Conservation (phyloP, 2,888 invertebrate genomes). For the Oscheius sp. region DNA sequence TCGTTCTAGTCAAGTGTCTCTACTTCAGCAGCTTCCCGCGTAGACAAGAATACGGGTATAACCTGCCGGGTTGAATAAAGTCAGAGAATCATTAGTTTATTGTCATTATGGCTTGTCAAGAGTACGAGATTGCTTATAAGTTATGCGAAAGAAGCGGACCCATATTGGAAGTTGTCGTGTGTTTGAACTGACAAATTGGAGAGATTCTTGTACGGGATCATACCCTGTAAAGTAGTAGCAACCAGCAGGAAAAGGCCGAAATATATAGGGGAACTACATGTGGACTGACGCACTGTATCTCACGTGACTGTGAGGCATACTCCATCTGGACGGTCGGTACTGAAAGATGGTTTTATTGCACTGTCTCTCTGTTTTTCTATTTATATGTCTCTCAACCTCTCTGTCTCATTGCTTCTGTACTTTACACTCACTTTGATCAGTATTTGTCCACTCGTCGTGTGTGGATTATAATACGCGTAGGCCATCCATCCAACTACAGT, state of each 20-base stretch:
- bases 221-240: slow-evolving; percentile 16
- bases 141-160: no score
- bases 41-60: slow-evolving; percentile 20
- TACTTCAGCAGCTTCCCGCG: slow-evolving; percentile 31
- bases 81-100: no score
- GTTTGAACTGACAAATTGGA: neutral
- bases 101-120: no score
- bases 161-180: no score
- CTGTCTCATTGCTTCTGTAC: no score
- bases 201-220: slow-evolving; percentile 2
- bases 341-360: slow-evolving; percentile 44
- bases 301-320: slow-evolving; percentile 70
- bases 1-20: slow-evolving; percentile 20
- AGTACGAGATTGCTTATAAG: no score
- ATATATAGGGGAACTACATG: slow-evolving; percentile 48
- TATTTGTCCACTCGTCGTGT: slow-evolving; percentile 92
- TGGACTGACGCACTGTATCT: slow-evolving; percentile 71
- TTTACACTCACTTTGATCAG: slow-evolving; percentile 84
- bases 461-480: slow-evolving; percentile 96
- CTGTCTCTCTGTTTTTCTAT: neutral
- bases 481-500: slow-evolving; percentile 85
- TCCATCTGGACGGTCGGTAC: slow-evolving; percentile 73
- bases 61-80: slow-evolving; percentile 15
- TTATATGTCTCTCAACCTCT: no score
- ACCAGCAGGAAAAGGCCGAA: neutral